Evolutionary conservation across 2,113 vertebrate species (phyloP).

Genomic region (Phocoena phocoena): DNA sequence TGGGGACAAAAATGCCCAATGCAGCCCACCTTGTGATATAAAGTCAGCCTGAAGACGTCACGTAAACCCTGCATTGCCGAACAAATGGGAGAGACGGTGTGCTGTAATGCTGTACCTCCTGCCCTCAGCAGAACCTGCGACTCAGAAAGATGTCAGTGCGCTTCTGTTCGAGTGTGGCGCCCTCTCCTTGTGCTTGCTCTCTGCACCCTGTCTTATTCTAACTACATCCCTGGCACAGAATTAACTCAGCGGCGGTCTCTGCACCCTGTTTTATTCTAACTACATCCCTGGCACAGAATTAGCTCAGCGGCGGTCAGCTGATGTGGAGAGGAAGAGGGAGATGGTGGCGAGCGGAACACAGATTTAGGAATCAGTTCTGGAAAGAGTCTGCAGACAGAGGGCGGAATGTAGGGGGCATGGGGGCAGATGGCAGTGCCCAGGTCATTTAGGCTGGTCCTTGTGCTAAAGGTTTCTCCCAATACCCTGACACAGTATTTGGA

Average conservation of each 20-base stretch:
- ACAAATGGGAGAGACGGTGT: rapidly evolving
- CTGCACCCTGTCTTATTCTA: not conserved
- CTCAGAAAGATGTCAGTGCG: rapidly evolving
- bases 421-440: rapidly evolving
- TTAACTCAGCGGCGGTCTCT: rapidly evolving
- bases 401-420: too few species aligned
- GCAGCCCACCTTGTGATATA: not conserved
- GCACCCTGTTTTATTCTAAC: not conserved
- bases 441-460: not conserved
- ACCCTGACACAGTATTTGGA: not conserved
- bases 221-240: too few species aligned
- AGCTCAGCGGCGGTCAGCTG: rapidly evolving
- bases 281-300: too few species aligned
- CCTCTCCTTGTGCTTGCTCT: too few species aligned
- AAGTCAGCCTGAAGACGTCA: not conserved
- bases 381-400: not conserved
- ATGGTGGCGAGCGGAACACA: not conserved
- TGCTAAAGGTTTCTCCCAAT: not conserved
- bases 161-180: too few species aligned
- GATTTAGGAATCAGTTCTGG: not conserved
- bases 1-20: not conserved
- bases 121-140: rapidly evolving
- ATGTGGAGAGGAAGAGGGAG: not conserved
- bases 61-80: not conserved
- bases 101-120: not conserved